phyloP scores from a whole-genome alignment of 2,113 vertebrate species.

The Periophthalmodon schlosseri region DNA sequence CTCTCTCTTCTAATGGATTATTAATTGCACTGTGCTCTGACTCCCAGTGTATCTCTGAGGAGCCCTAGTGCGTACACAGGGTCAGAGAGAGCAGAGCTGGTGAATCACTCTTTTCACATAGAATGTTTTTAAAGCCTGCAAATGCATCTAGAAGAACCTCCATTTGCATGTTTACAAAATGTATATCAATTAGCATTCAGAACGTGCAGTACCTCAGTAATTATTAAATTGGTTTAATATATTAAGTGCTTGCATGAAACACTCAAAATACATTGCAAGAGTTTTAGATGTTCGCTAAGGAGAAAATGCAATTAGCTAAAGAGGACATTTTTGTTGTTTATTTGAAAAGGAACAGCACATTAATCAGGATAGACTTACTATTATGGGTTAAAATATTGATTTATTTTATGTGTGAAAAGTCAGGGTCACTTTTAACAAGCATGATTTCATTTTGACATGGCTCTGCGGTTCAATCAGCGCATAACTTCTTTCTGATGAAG shows the following conservation, averaged over 20 bases:
- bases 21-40: slow-evolving; percentile 53
- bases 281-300: background rate
- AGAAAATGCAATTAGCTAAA: no score
- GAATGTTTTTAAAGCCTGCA: slow-evolving; percentile 13
- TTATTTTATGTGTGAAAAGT: no score
- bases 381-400: no score
- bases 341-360: no score
- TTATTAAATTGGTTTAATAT: background rate
- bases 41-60: slow-evolving; percentile 49
- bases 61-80: slow-evolving; percentile 37
- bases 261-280: background rate
- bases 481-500: no score
- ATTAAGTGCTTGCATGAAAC: background rate
- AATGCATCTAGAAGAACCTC: background rate
- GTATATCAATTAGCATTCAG: background rate
- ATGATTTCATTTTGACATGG: no score
- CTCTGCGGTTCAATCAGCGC: no score
- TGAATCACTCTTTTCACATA: slow-evolving; percentile 18
- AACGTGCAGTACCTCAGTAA: background rate
- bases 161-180: background rate
- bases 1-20: slow-evolving; percentile 58
- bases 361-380: no score
- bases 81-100: slow-evolving; percentile 5
- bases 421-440: no score
- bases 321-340: no score